Evolutionary conservation across 2,797 vertebrate species (phyloP).

Genomic region (Macroramphosus scolopax): DNA sequence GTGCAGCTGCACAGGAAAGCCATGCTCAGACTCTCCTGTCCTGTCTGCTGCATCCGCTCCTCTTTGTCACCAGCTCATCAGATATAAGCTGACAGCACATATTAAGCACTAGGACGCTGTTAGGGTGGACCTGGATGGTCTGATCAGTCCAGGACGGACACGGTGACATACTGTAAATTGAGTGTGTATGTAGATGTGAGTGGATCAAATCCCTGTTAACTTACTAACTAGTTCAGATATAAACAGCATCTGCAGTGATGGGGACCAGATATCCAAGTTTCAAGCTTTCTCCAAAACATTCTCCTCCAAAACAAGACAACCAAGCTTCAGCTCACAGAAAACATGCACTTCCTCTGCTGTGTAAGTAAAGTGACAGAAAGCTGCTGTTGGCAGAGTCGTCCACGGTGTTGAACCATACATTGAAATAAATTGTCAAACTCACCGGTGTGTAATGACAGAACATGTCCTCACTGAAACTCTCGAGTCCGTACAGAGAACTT

Average conservation of each 20-base stretch:
- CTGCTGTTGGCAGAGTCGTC: too few relatives aligned
- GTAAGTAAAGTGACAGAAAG: conserved; percentile 27
- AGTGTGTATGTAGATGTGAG: too few relatives aligned
- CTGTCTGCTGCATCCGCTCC: conserved; percentile 48
- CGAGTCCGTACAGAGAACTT: conserved; percentile 45
- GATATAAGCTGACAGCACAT: conserved; percentile 14
- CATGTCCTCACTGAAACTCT: conserved; percentile 14
- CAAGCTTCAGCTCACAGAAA: conserved; percentile 10
- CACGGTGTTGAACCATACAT: too few relatives aligned
- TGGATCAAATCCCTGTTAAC: too few relatives aligned
- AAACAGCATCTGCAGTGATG: too few relatives aligned
- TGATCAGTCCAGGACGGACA: too few relatives aligned
- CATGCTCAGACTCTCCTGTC: conserved; percentile 10
- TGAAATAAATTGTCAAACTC: conserved; percentile 62
- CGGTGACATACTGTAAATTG: too few relatives aligned
- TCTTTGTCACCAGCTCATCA: conserved; percentile 16
- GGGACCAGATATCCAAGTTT: conserved; percentile 27
- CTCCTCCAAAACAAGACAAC: conserved; percentile 19
- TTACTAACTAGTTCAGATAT: conserved; percentile 5
- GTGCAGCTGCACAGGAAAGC: conserved; percentile 61
- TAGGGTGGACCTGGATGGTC: conserved; percentile 2
- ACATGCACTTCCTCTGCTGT: neutral
- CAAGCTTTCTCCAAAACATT: conserved; percentile 23
- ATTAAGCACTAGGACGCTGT: neutral
- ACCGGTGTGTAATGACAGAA: conserved; percentile 52